Conservation (phyloP, 2,888 invertebrate species). For the Apotomis turbidana region DNA sequence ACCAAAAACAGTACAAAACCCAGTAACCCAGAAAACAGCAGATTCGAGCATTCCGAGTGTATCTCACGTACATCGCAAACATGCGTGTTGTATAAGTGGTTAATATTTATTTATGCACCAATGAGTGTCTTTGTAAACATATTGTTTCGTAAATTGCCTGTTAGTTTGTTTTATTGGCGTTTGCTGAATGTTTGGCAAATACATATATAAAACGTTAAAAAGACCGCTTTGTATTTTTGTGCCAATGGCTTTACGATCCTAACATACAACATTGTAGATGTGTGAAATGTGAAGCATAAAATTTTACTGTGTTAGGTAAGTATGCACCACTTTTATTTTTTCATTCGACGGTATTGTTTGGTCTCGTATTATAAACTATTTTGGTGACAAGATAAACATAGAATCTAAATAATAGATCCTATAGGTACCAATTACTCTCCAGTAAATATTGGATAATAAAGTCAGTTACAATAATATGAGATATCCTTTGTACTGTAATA, state of each 20-base stretch:
- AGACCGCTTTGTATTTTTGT: neutral
- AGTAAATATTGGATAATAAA: too few relatives aligned
- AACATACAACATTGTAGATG: neutral
- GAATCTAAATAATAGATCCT: too few relatives aligned
- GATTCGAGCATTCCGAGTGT: neutral
- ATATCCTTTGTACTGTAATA: too few relatives aligned
- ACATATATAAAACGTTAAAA: conserved; percentile 4
- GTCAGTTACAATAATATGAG: too few relatives aligned
- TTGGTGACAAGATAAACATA: too few relatives aligned
- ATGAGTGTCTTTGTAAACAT: conserved; percentile 17
- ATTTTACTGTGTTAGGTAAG: too few relatives aligned
- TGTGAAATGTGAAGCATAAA: neutral
- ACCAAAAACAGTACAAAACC: neutral
- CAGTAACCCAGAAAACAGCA: conserved; percentile 17
- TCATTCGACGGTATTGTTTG: too few relatives aligned
- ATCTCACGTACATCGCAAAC: conserved; percentile 33
- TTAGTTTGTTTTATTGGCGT: conserved; percentile 21
- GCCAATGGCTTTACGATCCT: conserved; percentile 2
- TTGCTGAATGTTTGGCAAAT: neutral
- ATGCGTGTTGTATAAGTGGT: conserved; percentile 30
- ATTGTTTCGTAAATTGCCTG: conserved; percentile 27
- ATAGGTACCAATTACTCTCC: too few relatives aligned
- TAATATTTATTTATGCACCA: conserved; percentile 30
- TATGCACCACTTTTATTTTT: too few relatives aligned
- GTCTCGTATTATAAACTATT: too few relatives aligned